Evolutionary conservation across 2,797 vertebrate species (phyloP), one percentile per base, ranked within the genome.

Genomic region (Chelonia mydas): DNA sequence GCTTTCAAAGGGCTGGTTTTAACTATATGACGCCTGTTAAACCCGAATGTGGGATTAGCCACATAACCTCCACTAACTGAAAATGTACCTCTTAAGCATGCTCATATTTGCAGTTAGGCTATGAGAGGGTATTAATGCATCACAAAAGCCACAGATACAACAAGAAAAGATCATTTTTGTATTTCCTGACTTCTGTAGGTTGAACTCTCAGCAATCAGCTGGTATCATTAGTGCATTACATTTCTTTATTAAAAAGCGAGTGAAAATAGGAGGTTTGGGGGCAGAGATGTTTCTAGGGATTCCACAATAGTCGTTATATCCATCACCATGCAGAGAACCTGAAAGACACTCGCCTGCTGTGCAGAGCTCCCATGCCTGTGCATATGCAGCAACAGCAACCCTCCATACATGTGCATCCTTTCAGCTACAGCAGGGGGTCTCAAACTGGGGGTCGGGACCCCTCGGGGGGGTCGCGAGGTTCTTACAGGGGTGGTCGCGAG

Each of bases 111-210:
- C 41, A 41, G 41, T 41, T 41, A 41, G 5, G 41, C 41, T 41
- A 81, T 53, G 88, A 93, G 90, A 90, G 49, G 23, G 16, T 86
- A 85, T 86, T 93, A 93, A 89, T 76, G 82, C 90, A 93, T 90
- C 88, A 93, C 11, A 90, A 81, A 12, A 88, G n/a, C 72, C 12
- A 61, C 91, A 93, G 21, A 54, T 23, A 54, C 53, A 33, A 61
- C 28, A 59, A 61, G 27, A 28, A 57, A 65, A 65, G 31, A 33
- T n/a, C 61, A 19, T 65, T 65, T n/a, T n/a, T 65, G 31, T n/a
- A 65, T 65, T 65, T n/a, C 61, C 33, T 65, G 61, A 33, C 61
- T 65, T 65, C 31, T 65, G 12, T 65, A 65, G 15, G 33, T 65
- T 33, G 33, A 28, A 65, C 19, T 65, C 61, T n/a, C 61, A 17